Conservation (phyloP, 2,113 vertebrate genomes). For the Australoheros scitulus region DNA sequence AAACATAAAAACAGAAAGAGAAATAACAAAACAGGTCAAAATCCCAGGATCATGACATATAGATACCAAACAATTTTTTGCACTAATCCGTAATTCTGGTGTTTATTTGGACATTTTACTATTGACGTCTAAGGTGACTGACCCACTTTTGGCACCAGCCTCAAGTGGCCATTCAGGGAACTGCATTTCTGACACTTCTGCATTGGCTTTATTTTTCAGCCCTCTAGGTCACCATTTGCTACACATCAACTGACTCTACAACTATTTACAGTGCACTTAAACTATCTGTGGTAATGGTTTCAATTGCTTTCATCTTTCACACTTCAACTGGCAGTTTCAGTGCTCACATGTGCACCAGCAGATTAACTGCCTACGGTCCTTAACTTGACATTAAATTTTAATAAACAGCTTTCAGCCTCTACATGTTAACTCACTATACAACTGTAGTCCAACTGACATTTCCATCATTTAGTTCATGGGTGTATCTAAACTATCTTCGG, state of each 20-base stretch:
- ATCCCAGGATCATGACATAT: background rate
- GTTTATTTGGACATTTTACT: background rate
- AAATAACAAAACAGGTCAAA: no score
- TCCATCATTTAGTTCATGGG: background rate
- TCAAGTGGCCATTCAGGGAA: background rate
- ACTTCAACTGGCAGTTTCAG: background rate
- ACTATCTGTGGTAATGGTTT: background rate
- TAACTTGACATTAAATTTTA: conserved; percentile 7
- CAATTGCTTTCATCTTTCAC: background rate
- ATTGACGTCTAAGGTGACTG: background rate
- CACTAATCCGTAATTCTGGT: background rate
- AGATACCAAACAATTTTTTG: background rate
- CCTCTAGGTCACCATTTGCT: background rate
- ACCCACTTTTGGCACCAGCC: background rate
- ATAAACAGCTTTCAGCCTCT: background rate
- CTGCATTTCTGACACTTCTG: background rate
- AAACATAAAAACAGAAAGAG: no score
- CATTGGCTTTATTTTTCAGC: background rate
- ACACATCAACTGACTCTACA: background rate
- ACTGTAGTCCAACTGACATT: background rate
- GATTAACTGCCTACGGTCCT: background rate
- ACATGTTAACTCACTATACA: background rate
- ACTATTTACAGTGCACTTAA: background rate
- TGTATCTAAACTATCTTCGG: background rate
- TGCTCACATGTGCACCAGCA: background rate